Evolutionary conservation across 1,140 invertebrate genomes (phyloP), one percentile per base, ranked within the genome.

Genomic region (Pogonognathellus flavescens): DNA sequence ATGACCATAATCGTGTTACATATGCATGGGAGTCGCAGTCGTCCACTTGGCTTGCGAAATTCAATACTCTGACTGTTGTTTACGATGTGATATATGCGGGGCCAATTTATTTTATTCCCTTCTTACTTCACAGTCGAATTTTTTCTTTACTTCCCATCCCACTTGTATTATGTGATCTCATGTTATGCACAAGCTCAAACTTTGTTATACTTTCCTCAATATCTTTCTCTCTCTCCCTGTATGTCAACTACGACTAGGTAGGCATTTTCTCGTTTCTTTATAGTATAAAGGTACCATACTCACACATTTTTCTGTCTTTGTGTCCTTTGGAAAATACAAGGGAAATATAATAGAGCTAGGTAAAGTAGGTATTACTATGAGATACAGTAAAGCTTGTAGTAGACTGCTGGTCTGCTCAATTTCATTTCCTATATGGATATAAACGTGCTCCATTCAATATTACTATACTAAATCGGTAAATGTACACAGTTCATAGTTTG

Each of bases 1-100:
- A 80, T 80, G 84, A 59, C 80, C 84, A 76, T 85, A 85, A 85
- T 85, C 84, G 59, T 85, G 84, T 85, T 85, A 85, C 84, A 85
- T 85, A 85, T 85, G 72, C 76, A 81, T 85, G 84, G 62, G 4
- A 50, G 31, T 66, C 66, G 41, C 18, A 62, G 72, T 55, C 16
- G 84, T 85, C 80, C 84, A 85, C 80, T 85, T 85, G 22, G 31
- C 50, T 31, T 60, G 57, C 25, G 57, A 85, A 85, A 85, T 85
- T 85, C 84, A 85, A 85, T 85, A 85, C 83, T 55, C 70, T 76
- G 13, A 5, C 11, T 80, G 31, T 55, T 76, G 60, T 85, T 85
- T 85, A 85, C 84, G 76, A 85, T 82, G 76, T 81, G 76, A 85
- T 85, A 62, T 82, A 80, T 20, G 66, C 59, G 25, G 80, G 57